Evolutionary conservation across 2,888 invertebrate species (phyloP), one percentile per base, ranked within the genome.

Genomic region (Polyommatus iphigenia): DNA sequence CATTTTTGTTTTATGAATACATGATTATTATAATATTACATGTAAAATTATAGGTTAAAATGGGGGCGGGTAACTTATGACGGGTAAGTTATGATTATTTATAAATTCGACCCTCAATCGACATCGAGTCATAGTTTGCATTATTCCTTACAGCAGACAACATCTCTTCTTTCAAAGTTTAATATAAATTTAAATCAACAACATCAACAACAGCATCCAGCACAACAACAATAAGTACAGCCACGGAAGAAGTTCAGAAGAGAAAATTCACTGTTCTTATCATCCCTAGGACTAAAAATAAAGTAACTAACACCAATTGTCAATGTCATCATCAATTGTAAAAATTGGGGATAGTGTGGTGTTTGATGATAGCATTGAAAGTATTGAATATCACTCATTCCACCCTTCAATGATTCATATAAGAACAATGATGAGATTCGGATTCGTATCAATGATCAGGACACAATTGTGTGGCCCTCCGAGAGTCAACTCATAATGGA

Each of bases 291-390:
- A 10, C 29, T 71, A 36, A 71, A 71, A 71, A 32, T 71, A 71
- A 18, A 54, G 54, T 54, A 54, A 54, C 8, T 41, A 41, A 41
- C 54, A 54, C 5, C 54, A 54, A 15, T 0, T n/a, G n/a, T n/a
- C n/a, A 32, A 20, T 24, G 29, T 71, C 24, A 71, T 76, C 57
- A 54, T 24, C 32, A 54, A 76, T 76, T n/a, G 57, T 76, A 76
- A 50, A 76, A 24, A 76, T 76, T 50, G 76, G 76, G 46, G 76
- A 76, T 20, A 76, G 50, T 24, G 76, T 76, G 46, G n/a, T 76
- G 54, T 41, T 41, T 73, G 73, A 73, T 8, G 46, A 73, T 20
- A 46, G 4, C 20, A 73, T 73, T 50, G 50, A 41, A 41, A 73
- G 46, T 41, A 24, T 20, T 73, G 73, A 73, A 73, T 46, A 46